A percentile compares a stretch with the other conserved stretches of the same genome.
These are phyloP conservation scores for Danionella dracula DNA, from an alignment of 2,797 vertebrate genomes.

Conservation along the genomic window DNA sequence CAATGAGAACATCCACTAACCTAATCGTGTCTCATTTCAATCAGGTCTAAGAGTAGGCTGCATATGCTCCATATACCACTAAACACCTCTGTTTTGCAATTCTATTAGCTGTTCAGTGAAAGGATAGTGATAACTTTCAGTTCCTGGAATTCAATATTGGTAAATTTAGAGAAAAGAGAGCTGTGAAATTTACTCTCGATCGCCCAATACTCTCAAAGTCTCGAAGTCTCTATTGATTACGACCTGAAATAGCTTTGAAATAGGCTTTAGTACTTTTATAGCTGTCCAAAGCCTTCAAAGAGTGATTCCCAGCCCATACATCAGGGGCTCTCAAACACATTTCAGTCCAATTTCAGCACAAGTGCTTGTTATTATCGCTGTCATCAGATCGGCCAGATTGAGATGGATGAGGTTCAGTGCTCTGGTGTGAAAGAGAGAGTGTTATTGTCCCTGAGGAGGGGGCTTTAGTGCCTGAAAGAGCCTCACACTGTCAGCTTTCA, in stretches of 20 bases:
- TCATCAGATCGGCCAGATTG: conserved; percentile 15
- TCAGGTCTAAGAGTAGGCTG: background rate
- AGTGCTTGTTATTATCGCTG: conserved; percentile 24
- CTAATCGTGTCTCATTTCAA: background rate
- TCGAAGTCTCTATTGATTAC: background rate
- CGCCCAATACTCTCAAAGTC: background rate
- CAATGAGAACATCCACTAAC: background rate
- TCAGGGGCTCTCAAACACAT: background rate
- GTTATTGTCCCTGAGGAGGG: background rate
- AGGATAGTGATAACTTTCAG: background rate
- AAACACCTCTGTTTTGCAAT: background rate
- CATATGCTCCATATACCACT: background rate
- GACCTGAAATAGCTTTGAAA: background rate
- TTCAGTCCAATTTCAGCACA: conserved; percentile 15
- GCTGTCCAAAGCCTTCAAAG: background rate
- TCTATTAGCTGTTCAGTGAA: background rate
- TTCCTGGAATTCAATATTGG: background rate
- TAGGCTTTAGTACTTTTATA: background rate
- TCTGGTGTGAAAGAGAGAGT: background rate
- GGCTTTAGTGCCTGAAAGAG: conserved; percentile 10
- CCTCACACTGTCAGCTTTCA: background rate
- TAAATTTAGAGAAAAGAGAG: background rate
- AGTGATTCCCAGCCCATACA: conserved; percentile 4
- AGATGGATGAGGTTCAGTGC: background rate
- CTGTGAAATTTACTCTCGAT: background rate